Conservation (phyloP, 1,140 invertebrate genomes). For the Polypedilum pembai region DNA sequence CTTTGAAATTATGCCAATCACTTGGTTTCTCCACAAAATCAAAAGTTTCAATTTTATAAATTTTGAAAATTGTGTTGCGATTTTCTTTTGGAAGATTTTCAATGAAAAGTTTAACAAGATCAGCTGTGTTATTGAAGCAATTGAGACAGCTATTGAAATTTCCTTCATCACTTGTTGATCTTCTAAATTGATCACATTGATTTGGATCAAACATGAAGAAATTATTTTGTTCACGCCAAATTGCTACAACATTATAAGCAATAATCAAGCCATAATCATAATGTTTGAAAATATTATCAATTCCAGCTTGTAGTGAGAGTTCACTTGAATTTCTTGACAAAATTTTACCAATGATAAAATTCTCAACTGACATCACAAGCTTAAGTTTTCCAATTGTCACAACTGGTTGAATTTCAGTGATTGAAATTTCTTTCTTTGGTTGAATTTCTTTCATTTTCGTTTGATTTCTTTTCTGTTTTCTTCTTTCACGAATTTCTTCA, state of each 20-base stretch:
- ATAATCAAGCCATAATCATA: background rate
- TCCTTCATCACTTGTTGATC: background rate
- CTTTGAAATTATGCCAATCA: slow-evolving; percentile 21
- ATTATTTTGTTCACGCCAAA: background rate
- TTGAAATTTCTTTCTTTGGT: slow-evolving; percentile 4
- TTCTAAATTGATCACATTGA: background rate
- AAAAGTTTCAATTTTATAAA: background rate
- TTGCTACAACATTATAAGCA: background rate
- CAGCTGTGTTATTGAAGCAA: background rate
- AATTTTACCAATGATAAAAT: background rate
- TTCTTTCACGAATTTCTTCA: background rate
- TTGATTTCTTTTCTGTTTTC: background rate
- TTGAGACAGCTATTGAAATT: background rate
- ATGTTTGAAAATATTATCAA: background rate
- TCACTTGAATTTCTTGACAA: background rate
- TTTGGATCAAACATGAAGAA: slow-evolving; percentile 19
- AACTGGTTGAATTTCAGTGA: background rate
- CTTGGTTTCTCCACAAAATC: background rate
- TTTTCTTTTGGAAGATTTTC: background rate
- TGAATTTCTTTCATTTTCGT: background rate
- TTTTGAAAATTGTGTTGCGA: background rate
- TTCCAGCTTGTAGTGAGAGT: background rate
- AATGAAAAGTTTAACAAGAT: background rate
- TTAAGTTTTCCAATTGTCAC: background rate
- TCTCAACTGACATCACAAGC: background rate